Conservation (phyloP, 2,797 vertebrate species). For the Erithacus rubecula region DNA sequence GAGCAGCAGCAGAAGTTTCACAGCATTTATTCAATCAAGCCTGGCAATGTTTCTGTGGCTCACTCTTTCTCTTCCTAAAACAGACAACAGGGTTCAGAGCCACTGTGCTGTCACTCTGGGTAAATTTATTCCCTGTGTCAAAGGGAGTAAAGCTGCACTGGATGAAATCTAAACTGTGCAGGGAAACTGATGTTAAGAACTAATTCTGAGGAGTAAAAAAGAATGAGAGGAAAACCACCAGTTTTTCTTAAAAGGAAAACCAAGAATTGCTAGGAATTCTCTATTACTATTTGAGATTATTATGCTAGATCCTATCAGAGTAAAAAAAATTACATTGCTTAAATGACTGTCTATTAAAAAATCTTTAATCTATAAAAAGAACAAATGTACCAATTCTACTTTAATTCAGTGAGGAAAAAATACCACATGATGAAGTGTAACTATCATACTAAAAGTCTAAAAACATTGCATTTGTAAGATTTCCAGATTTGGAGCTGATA, state of each 20-base stretch:
- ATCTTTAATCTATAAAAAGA: not conserved
- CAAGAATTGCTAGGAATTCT: not conserved
- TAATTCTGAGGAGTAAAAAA: not conserved
- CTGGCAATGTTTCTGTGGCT: constrained; percentile 64
- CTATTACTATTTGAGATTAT: not conserved
- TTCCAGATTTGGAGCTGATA: not conserved
- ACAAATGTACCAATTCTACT: not conserved
- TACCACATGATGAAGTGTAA: not conserved
- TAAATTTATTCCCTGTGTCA: constrained; percentile 56
- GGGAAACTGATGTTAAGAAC: constrained; percentile 43
- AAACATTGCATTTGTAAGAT: not conserved
- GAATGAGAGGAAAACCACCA: not conserved
- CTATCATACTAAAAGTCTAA: not conserved
- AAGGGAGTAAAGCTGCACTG: constrained; percentile 28
- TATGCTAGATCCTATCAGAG: not conserved
- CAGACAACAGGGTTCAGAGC: constrained; percentile 61
- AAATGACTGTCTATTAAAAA: not conserved
- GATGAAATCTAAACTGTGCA: constrained; percentile 52
- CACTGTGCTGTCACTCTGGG: constrained; percentile 43
- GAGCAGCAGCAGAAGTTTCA: constrained; percentile 78
- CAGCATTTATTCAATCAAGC: constrained; percentile 79
- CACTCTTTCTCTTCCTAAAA: constrained; percentile 70
- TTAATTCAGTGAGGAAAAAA: not conserved
- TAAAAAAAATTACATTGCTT: not conserved
- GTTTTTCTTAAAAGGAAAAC: not conserved